Evolutionary conservation across 2,888 invertebrate genomes (phyloP).

Genomic region (Athalia rosae): DNA sequence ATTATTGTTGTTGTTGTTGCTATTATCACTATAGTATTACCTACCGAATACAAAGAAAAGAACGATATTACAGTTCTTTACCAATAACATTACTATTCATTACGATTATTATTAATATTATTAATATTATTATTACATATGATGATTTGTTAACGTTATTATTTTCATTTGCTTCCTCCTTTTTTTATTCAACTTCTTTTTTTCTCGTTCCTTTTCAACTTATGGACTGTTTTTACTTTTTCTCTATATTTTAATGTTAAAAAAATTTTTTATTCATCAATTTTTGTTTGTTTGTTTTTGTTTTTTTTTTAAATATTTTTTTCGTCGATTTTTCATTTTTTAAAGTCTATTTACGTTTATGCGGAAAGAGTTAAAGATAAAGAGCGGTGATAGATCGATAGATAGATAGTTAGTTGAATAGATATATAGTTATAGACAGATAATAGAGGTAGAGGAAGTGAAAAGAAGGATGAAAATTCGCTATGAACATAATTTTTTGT

Average conservation of each 20-base stretch:
- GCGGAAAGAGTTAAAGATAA: conserved; percentile 14
- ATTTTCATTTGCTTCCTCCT: conserved; percentile 13
- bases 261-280: conserved; percentile 50
- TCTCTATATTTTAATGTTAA: conserved; percentile 31
- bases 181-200: conserved; percentile 2
- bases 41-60: conserved; percentile 6
- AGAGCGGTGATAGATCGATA: conserved; percentile 17
- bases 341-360: conserved; percentile 4
- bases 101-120: conserved; percentile 21
- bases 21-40: not conserved
- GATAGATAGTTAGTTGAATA: not conserved
- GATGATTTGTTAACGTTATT: not conserved
- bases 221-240: conserved; percentile 27
- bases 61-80: conserved; percentile 8
- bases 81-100: conserved; percentile 5
- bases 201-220: conserved; percentile 23
- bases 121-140: conserved; percentile 14
- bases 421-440: not conserved
- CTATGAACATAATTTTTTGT: conserved; percentile 31
- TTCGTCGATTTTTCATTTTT: conserved; percentile 1
- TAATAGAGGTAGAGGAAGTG: conserved; percentile 35
- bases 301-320: no score
- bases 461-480: conserved; percentile 33
- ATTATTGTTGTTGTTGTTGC: not conserved
- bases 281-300: conserved; percentile 32